Evolutionary conservation across 2,113 vertebrate species (phyloP).

Genomic region (Columba livia): DNA sequence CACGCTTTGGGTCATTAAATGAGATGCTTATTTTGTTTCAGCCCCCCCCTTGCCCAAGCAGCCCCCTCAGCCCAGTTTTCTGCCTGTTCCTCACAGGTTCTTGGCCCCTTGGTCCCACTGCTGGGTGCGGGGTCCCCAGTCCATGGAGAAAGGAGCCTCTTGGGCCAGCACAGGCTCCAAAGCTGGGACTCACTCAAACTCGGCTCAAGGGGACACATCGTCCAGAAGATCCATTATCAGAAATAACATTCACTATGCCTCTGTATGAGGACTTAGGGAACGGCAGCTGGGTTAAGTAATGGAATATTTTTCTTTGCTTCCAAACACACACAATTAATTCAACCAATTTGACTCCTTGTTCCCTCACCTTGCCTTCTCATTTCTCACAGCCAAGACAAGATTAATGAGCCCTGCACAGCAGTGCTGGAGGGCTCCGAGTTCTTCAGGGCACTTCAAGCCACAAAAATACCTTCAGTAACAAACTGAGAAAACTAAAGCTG

Average conservation of each 20-base stretch:
- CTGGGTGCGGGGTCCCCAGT: too few species aligned
- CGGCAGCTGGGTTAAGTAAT: not conserved
- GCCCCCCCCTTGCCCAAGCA: not conserved
- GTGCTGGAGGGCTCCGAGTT: constrained; percentile 5
- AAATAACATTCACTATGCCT: not conserved
- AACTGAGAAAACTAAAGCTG: constrained; percentile 7
- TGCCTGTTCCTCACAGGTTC: not conserved
- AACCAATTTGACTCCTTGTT: not conserved
- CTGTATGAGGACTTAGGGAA: not conserved
- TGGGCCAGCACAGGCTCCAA: not conserved
- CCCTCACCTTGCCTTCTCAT: constrained; percentile 16
- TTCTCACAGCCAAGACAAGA: constrained; percentile 54
- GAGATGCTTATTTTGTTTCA: not conserved
- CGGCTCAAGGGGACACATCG: not conserved
- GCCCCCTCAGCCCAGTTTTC: not conserved
- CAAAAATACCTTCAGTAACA: constrained; percentile 15
- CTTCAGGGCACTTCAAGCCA: not conserved
- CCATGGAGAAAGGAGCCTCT: not conserved
- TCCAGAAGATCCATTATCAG: not conserved
- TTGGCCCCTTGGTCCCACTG: not conserved
- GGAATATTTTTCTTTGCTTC: not conserved
- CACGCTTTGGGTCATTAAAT: not conserved
- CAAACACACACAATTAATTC: not conserved
- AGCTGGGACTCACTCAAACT: not conserved
- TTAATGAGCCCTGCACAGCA: constrained; percentile 4